Evolutionary conservation across 2,888 invertebrate genomes (phyloP).

Genomic region (Idaea dimidiata): DNA sequence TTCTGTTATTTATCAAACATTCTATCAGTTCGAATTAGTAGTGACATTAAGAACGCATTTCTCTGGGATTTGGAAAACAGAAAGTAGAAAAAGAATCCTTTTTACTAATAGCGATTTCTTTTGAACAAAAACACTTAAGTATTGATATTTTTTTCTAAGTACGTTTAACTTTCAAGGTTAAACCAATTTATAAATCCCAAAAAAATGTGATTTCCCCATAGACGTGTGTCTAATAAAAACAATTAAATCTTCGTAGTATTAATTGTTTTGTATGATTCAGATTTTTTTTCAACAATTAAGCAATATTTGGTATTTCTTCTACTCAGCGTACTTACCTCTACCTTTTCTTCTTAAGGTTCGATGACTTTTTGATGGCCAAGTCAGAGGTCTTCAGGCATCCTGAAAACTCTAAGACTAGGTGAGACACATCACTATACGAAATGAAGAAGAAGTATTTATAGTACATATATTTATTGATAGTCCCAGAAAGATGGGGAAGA

Average conservation of each 20-base stretch:
- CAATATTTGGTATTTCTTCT: too few species aligned
- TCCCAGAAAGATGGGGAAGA: too few species aligned
- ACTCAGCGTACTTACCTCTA: background rate
- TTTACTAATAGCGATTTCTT: too few species aligned
- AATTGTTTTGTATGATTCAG: background rate
- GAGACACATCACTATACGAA: too few species aligned
- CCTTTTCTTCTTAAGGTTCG: background rate
- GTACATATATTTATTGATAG: too few species aligned
- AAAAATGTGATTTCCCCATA: background rate
- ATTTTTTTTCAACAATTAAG: background rate
- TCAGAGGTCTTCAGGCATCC: too few species aligned
- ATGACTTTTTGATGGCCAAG: too few species aligned
- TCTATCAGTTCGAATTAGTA: background rate
- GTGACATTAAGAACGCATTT: background rate
- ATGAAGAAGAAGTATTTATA: too few species aligned
- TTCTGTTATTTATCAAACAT: too few species aligned
- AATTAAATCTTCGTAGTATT: background rate
- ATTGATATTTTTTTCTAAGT: background rate
- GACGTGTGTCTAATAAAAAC: background rate
- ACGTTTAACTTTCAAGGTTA: background rate
- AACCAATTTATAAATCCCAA: background rate
- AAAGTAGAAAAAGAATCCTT: too few species aligned
- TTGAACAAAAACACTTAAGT: background rate
- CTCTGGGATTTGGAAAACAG: background rate
- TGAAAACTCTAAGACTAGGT: too few species aligned